A percentile compares a stretch with the other conserved stretches of the same genome.
These are phyloP conservation scores for Polyommatus icarus DNA, from an alignment of 2,888 invertebrate species.

Conservation along the genomic window DNA sequence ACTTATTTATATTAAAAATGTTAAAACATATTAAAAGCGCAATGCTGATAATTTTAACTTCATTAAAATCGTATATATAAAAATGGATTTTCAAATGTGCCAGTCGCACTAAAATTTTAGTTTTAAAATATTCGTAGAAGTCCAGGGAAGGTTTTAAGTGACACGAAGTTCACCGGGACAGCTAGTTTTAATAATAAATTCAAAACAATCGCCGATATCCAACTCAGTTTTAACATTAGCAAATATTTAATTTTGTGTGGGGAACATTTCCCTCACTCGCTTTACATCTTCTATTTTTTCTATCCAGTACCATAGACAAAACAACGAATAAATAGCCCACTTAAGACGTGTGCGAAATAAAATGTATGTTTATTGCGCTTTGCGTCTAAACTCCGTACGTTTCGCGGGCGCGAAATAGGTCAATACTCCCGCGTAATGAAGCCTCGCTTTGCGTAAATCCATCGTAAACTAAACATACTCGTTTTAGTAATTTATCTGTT, in stretches of 20 bases:
- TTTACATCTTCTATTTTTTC: not conserved
- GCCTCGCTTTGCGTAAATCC: conserved; percentile 38
- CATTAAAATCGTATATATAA: no score
- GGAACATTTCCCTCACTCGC: not conserved
- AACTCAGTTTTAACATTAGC: no score
- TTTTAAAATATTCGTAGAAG: no score
- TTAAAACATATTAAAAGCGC: no score
- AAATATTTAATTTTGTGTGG: not conserved
- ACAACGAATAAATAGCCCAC: not conserved
- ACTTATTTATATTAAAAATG: no score
- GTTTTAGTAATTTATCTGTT: not conserved
- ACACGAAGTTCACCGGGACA: no score
- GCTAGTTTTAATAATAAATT: no score
- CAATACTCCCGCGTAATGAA: conserved; percentile 38
- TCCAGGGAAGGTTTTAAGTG: no score
- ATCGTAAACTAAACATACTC: conserved; percentile 33
- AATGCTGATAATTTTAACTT: no score
- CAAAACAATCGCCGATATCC: no score
- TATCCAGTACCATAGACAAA: not conserved
- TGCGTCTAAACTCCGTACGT: conserved; percentile 29
- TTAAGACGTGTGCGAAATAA: conserved; percentile 8
- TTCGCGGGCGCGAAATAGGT: conserved; percentile 38
- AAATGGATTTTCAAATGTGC: no score
- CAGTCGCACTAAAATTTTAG: no score
- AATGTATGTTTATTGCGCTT: conserved; percentile 33